Base-by-base conservation (phyloP, 92 coral and sea anemone species). In the Paragorgia papillata region DNA sequence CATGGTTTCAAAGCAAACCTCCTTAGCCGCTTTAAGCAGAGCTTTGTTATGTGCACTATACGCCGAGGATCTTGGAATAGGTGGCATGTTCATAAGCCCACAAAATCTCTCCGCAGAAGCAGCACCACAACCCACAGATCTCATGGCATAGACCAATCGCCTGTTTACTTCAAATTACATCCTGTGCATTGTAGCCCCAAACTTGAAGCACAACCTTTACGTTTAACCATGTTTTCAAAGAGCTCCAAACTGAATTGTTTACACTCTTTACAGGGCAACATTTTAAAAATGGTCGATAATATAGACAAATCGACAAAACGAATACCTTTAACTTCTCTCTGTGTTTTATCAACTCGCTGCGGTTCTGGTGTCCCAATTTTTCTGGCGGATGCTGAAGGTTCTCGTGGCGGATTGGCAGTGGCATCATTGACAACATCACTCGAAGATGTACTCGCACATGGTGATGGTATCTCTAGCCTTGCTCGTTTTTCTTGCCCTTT, bases 131-230 rank as follows among this genome's bases (percentile, higher is more conserved):
- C 84, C 84, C 32, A 79, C 63, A 17, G 77, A 56, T 35, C 84
- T 79, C 64, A 65, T 53, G 18, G 83, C 83, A 55, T 79, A 66
- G 21, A 79, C 77, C 9, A 79, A 7, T 58, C 84, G 53, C 37
- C 77, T 55, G 41, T 79, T 79, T 12, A 79, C 84, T 67, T 79
- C 83, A 76, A 66, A 34, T 33, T 66, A 66, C 83, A 79, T 27
- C 66, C 51, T 24, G 63, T 19, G 41, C 83, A 79, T 54, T 37
- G 57, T 53, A 79, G 41, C 25, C 21, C 59, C 4, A 79, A 76
- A 17, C 26, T 22, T 22, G 84, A 80, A 26, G 84, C 73, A 32
- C 79, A 69, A 43, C 84, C 84, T 43, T 69, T 69, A 28, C 62
- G 78, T 56, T 80, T 80, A n/a, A 29, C 30, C 18, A 9, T 2